These are phyloP conservation scores for Zaprionus inermis DNA, from an alignment of 1,140 invertebrate genomes.

Conservation along the genomic window DNA sequence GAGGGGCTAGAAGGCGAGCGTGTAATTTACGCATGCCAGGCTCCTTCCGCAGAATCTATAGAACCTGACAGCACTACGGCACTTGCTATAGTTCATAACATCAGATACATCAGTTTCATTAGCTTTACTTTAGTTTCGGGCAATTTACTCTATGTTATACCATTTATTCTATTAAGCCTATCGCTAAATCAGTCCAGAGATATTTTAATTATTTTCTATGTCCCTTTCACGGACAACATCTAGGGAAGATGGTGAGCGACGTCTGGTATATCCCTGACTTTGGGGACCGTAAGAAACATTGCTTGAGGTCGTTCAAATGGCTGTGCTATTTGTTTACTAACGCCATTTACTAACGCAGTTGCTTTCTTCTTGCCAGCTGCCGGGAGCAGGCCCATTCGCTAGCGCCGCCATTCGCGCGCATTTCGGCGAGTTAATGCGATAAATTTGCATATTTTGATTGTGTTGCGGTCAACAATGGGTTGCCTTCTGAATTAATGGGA, in stretches of 20 bases:
- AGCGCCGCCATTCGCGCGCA: constrained; percentile 41
- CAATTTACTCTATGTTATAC: neutral
- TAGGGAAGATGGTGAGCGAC: neutral
- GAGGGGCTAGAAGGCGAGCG: neutral
- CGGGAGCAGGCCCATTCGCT: constrained; percentile 22
- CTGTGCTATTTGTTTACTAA: constrained; percentile 56
- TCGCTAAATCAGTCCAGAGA: constrained; percentile 5
- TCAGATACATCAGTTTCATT: neutral
- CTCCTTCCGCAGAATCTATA: neutral
- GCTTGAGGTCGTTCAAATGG: constrained; percentile 65
- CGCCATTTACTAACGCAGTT: constrained; percentile 35
- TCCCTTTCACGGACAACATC: neutral
- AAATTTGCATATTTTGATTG: constrained; percentile 84
- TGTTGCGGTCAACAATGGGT: constrained; percentile 82
- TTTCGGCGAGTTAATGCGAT: constrained; percentile 82
- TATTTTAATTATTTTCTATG: constrained; percentile 2
- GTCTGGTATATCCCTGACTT: neutral
- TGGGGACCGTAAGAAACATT: constrained; percentile 3
- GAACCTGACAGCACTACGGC: neutral
- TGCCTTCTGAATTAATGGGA: constrained; percentile 82
- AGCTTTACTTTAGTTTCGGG: neutral
- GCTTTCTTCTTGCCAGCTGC: constrained; percentile 59
- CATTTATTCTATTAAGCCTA: constrained; percentile 2
- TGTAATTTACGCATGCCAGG: neutral
- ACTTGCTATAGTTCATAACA: neutral